A percentile compares a stretch with the other conserved stretches of the same genome.
phyloP scores from a whole-genome alignment of 92 coral and sea anemone species.

The Micromussa lordhowensis region DNA sequence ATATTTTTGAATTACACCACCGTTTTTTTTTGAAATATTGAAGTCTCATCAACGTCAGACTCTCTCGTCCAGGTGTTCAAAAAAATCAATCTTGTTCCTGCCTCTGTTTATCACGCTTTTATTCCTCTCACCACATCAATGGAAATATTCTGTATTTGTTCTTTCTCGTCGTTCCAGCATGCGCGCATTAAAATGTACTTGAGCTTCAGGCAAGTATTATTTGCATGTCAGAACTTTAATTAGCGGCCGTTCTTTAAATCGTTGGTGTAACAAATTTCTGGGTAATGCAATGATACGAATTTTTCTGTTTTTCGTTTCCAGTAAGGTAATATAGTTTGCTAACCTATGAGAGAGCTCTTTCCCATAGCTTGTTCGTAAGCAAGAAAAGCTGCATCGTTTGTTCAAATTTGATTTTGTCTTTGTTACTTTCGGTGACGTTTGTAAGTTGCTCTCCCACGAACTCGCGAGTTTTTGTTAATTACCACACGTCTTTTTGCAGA shows the following conservation, averaged over 20 bases:
- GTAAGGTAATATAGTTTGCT: neutral
- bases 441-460: neutral
- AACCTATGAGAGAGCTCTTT: too few relatives aligned
- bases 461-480: neutral
- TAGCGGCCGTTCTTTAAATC: neutral
- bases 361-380: too few relatives aligned
- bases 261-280: neutral
- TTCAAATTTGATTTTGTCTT: neutral
- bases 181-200: too few relatives aligned
- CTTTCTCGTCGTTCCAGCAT: too few relatives aligned
- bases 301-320: neutral
- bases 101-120: neutral
- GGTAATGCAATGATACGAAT: neutral
- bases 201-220: neutral
- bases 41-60: neutral
- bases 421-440: neutral
- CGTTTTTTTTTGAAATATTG: neutral
- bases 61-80: neutral
- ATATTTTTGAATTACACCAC: neutral
- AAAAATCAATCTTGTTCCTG: neutral
- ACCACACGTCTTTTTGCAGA: neutral
- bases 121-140: too few relatives aligned
- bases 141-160: too few relatives aligned
- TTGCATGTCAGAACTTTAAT: neutral
- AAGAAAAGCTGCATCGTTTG: neutral